Base-by-base conservation (phyloP, 2,888 invertebrate species). In the Halocaridina rubra region DNA sequence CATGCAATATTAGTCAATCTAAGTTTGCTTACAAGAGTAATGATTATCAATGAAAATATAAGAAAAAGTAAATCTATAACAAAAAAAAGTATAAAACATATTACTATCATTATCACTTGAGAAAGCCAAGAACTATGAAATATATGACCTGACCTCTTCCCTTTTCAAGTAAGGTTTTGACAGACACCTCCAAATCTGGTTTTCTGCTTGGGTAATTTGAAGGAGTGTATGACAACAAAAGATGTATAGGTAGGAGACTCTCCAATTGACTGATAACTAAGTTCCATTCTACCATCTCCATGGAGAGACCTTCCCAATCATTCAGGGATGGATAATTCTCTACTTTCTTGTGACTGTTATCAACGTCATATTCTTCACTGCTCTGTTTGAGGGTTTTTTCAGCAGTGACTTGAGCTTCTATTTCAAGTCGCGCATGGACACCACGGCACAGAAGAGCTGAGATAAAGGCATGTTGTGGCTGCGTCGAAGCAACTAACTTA, bases 281-380 rank as follows among this genome's bases (percentile, higher is more conserved):
- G 19, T 95, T 95, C 96, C 98, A 98, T 90, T 95, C 94, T 61
- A 96, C 95, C 89, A 94, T 94, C 90, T 98, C 98, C 88, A 95
- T 94, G 1, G 96, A 95, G 78, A 97, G 93, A 78, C 94, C 94
- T 90, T 96, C 96, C 96, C 96, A 97, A 64, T 94, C 94, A 39
- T 84, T 84, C 5, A 84, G 75, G 7, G 84, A 84, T 4, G 75
- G 24, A 29, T 30, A 75, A 8, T 53, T 29, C 16, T 33, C 61
- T 2, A 67, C 22, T 33, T 39, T 33, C 5, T 59, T 24, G 8
- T n/a, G n/a, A 27, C 39, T 74, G 4, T 10, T 64, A 2, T 22
- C 77, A 32, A 4, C 29, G 13, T 10, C 10, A 5, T 64, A 29
- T 16, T 32, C 39, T 8, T 16, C 8, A 72, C 24, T 59, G 13